Conservation (phyloP, 2,113 vertebrate species). For the Platichthys flesus region DNA sequence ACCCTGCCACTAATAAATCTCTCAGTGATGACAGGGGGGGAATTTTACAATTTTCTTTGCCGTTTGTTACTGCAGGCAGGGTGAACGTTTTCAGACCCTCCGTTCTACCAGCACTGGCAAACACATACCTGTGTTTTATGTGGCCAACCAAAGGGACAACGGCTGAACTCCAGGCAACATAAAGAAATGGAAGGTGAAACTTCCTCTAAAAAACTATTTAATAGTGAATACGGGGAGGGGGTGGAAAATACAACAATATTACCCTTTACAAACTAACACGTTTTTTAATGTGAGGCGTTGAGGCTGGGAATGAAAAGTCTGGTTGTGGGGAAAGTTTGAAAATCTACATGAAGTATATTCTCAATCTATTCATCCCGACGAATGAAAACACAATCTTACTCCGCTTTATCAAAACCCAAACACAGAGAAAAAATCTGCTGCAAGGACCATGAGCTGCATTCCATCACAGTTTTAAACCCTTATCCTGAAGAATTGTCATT, state of each 20-base stretch:
- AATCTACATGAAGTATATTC: constrained; percentile 30
- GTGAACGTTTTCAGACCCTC: constrained; percentile 12
- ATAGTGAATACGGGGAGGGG: not conserved
- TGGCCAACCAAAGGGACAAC: constrained; percentile 10
- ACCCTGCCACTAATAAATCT: constrained; percentile 34
- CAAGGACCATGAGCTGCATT: constrained; percentile 28
- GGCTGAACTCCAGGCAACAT: constrained; percentile 5
- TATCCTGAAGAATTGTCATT: constrained; percentile 25
- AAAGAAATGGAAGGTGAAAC: not conserved
- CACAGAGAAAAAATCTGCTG: constrained; percentile 15
- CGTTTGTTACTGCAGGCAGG: constrained; percentile 14
- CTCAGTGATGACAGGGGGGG: constrained; percentile 24
- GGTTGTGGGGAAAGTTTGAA: constrained; percentile 7
- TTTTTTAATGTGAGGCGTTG: not conserved
- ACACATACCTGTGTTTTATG: constrained; percentile 9
- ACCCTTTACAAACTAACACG: not conserved
- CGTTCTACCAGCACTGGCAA: not conserved
- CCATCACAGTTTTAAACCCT: constrained; percentile 34
- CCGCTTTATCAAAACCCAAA: constrained; percentile 35
- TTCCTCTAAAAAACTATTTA: not conserved
- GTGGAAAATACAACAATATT: not conserved
- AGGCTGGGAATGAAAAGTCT: not conserved
- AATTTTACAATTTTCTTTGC: constrained; percentile 21
- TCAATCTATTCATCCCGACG: constrained; percentile 29
- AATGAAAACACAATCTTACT: constrained; percentile 44